These are phyloP conservation scores for Addax nasomaculatus DNA, from an alignment of 2,113 vertebrate species.

Conservation along the genomic window DNA sequence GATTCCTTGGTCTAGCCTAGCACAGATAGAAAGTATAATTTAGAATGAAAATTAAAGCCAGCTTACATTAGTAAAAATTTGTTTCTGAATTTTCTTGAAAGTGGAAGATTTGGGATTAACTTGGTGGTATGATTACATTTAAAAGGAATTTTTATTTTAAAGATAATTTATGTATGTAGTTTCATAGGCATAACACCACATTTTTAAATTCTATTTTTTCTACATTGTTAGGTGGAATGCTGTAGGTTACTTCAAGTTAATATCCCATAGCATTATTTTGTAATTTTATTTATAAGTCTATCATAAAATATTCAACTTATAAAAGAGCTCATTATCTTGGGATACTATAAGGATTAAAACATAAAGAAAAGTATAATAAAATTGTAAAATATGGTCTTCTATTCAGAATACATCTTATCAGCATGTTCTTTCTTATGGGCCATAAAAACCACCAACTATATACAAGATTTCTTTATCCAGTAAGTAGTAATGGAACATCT, in stretches of 20 bases:
- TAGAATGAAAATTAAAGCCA: neutral
- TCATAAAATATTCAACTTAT: neutral
- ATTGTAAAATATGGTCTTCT: neutral
- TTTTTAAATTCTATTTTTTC: neutral
- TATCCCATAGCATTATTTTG: neutral
- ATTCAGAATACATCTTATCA: neutral
- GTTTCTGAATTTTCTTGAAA: neutral
- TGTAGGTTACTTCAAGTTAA: neutral
- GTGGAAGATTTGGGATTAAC: neutral
- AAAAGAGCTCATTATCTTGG: neutral
- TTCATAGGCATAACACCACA: neutral
- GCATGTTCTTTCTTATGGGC: neutral
- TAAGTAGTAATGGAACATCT: slow-evolving; percentile 22
- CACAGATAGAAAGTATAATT: neutral
- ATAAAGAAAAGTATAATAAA: neutral
- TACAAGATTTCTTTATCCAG: neutral
- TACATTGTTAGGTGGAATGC: neutral
- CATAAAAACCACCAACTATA: slow-evolving; percentile 20
- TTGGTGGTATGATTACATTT: neutral
- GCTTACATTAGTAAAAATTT: neutral
- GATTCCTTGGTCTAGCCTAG: neutral
- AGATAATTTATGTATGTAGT: neutral
- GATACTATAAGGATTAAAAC: neutral
- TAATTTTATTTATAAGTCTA: neutral
- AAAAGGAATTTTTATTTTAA: neutral